phyloP scores from a whole-genome alignment of 2,113 vertebrate species.

The Colaptes auratus region DNA sequence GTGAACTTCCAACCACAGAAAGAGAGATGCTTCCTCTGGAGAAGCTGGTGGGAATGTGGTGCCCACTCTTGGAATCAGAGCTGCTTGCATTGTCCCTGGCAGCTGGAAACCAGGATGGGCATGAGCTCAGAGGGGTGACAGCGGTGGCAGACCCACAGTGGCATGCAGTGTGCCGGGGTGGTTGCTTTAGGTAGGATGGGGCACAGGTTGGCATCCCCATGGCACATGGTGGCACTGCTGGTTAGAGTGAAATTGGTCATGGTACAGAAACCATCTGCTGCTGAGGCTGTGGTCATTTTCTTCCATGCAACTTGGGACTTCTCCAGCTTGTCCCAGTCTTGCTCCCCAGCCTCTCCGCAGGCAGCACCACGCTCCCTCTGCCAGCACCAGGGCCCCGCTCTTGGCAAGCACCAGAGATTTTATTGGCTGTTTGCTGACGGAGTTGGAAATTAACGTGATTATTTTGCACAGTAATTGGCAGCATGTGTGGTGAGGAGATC shows the following conservation, averaged over 20 bases:
- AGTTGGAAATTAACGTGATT: neutral
- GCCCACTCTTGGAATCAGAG: neutral
- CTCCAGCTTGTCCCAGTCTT: accelerated
- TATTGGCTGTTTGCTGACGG: neutral
- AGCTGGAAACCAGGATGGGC: neutral
- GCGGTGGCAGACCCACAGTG: accelerated
- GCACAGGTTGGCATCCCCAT: accelerated
- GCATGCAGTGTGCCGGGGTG: accelerated
- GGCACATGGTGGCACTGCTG: accelerated
- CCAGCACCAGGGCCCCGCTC: accelerated
- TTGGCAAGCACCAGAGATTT: neutral
- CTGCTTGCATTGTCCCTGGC: neutral
- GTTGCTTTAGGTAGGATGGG: neutral
- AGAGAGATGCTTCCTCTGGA: neutral
- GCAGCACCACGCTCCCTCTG: accelerated
- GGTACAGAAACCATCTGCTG: accelerated
- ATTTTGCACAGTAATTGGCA: neutral
- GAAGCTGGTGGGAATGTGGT: neutral
- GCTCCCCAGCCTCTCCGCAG: neutral
- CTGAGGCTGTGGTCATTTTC: accelerated
- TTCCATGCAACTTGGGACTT: neutral
- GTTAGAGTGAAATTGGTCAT: accelerated
- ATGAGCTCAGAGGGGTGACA: accelerated
- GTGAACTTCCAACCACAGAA: neutral
- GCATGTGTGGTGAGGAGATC: neutral